Conservation (phyloP, 1,140 invertebrate genomes). For the Papilio aristodemus region DNA sequence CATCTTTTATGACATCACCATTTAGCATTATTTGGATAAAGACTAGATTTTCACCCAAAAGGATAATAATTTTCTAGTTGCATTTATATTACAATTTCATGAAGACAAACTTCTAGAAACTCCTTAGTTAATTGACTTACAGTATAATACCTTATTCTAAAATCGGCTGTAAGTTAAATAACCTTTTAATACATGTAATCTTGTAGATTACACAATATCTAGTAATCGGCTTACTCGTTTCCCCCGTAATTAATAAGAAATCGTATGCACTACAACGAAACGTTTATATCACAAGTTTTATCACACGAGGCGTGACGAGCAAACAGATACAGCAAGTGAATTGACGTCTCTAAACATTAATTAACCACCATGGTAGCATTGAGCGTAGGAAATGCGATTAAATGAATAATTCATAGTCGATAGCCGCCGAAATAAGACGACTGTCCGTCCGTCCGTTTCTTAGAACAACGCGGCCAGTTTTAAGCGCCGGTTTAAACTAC, state of each 20-base stretch:
- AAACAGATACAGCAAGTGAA: constrained; percentile 21
- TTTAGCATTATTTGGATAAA: too few species aligned
- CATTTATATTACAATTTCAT: too few species aligned
- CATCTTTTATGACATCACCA: too few species aligned
- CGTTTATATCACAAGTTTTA: constrained; percentile 12
- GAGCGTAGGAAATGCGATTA: constrained; percentile 64
- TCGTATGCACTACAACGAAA: not conserved
- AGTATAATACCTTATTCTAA: too few species aligned
- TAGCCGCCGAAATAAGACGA: constrained; percentile 68
- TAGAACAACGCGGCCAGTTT: constrained; percentile 45
- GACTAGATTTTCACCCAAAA: too few species aligned
- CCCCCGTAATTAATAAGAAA: not conserved
- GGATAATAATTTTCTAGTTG: too few species aligned
- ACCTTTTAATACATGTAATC: not conserved
- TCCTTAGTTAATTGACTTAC: too few species aligned
- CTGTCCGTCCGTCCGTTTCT: constrained; percentile 61
- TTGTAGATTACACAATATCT: not conserved
- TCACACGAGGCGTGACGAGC: constrained; percentile 19
- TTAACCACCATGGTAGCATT: constrained; percentile 48
- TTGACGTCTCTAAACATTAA: constrained; percentile 44
- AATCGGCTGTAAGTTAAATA: too few species aligned
- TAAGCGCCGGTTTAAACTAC: constrained; percentile 36
- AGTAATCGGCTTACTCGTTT: not conserved
- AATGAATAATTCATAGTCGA: constrained; percentile 68
- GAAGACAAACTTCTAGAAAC: too few species aligned